These are phyloP conservation scores for Hydractinia echinata DNA, from an alignment of 30 jellyfish, hydroid and myxozoan species.

Conservation along the genomic window DNA sequence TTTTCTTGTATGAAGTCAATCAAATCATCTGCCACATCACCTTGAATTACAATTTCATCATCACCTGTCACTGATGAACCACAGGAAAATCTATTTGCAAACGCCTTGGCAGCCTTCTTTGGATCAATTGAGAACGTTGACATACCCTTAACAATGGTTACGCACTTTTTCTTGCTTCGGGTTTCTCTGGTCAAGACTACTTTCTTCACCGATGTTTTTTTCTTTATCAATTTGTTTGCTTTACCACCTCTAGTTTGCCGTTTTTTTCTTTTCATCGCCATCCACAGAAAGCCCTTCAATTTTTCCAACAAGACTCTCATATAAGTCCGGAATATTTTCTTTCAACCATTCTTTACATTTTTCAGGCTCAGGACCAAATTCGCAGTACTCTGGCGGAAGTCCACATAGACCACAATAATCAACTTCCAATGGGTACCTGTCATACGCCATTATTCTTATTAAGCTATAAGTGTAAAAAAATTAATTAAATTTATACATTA, in stretches of 20 bases:
- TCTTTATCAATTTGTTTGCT: constrained; percentile 77
- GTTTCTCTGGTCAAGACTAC: constrained; percentile 70
- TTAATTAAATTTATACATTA: too few relatives aligned
- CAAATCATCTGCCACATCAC: constrained; percentile 94
- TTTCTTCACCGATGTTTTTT: constrained; percentile 80
- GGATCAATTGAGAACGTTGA: constrained; percentile 80
- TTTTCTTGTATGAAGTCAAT: constrained; percentile 67
- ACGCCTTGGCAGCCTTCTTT: constrained; percentile 92
- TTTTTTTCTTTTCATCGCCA: constrained; percentile 74
- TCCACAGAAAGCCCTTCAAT: constrained; percentile 55
- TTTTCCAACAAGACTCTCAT: constrained; percentile 51
- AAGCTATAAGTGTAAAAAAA: too few relatives aligned
- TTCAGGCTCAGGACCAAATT: constrained; percentile 90
- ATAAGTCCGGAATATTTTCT: constrained; percentile 73
- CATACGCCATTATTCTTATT: background rate
- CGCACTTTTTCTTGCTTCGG: constrained; percentile 89
- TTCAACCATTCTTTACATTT: constrained; percentile 94
- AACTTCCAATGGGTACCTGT: constrained; percentile 48
- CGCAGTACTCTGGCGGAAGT: constrained; percentile 95
- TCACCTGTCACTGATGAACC: constrained; percentile 99
- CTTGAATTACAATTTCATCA: constrained; percentile 95
- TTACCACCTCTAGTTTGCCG: constrained; percentile 95
- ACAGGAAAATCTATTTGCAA: constrained; percentile 95
- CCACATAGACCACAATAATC: constrained; percentile 79
- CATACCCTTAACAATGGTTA: constrained; percentile 83